phyloP scores from a whole-genome alignment of 2,888 invertebrate genomes.

The Lithophane socia region DNA sequence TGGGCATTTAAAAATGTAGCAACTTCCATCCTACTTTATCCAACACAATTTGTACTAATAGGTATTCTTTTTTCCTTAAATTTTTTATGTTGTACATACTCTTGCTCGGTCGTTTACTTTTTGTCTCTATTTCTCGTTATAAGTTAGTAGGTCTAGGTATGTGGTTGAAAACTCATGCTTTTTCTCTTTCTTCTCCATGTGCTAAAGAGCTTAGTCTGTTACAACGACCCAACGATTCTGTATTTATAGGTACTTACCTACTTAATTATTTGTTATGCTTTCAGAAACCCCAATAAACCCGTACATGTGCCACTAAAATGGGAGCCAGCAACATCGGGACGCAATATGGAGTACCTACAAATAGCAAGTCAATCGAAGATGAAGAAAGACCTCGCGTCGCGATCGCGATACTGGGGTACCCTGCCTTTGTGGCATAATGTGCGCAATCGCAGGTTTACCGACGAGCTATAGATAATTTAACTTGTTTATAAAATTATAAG shows the following conservation, averaged over 20 bases:
- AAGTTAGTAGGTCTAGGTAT: not conserved
- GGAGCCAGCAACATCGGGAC: conserved; percentile 88
- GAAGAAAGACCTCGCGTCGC: conserved; percentile 89
- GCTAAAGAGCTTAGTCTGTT: too few species aligned
- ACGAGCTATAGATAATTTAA: conserved; percentile 84
- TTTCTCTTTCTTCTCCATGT: not conserved
- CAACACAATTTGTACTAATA: not conserved
- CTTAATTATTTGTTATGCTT: conserved; percentile 65
- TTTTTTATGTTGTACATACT: not conserved
- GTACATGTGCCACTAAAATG: conserved; percentile 89
- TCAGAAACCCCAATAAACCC: conserved; percentile 92
- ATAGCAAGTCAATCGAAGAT: conserved; percentile 86
- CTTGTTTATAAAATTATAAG: conserved; percentile 11
- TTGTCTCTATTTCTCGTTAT: not conserved
- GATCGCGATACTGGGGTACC: conserved; percentile 92
- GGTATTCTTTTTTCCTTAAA: not conserved
- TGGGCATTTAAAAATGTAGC: not conserved
- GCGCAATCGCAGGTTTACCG: conserved; percentile 72
- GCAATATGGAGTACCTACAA: conserved; percentile 90
- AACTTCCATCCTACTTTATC: not conserved
- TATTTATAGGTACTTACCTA: not conserved
- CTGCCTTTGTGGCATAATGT: conserved; percentile 87
- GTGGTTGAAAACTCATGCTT: not conserved
- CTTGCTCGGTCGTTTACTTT: not conserved
- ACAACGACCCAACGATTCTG: not conserved